Conservation (phyloP, 2,888 invertebrate genomes). For the Thyatira batis region DNA sequence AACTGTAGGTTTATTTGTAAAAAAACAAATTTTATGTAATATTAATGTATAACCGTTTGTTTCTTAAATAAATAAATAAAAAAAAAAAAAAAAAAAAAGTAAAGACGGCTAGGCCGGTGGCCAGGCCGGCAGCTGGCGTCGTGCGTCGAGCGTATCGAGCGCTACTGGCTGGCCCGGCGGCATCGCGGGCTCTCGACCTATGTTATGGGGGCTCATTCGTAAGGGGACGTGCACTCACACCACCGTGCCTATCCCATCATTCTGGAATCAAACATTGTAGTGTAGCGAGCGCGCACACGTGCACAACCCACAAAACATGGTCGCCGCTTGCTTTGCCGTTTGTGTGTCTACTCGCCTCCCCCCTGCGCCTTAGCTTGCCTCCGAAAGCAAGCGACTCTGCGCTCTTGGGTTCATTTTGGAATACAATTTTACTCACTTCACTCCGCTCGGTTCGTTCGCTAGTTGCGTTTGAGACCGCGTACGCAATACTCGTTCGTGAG, state of each 20-base stretch:
- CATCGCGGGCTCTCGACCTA: slow-evolving; percentile 10
- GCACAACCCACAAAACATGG: slow-evolving; percentile 52
- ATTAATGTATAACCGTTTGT: too few species aligned
- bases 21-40: too few species aligned
- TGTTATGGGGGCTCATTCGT: slow-evolving; percentile 24
- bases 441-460: slow-evolving; percentile 45
- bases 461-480: slow-evolving; percentile 64
- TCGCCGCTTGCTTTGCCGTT: slow-evolving; percentile 28
- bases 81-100: too few species aligned
- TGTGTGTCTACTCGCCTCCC: slow-evolving; percentile 28
- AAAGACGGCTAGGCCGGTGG: too few species aligned
- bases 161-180: too few species aligned
- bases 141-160: neutral
- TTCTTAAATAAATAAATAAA: too few species aligned
- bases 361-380: slow-evolving; percentile 42
- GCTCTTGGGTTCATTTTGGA: slow-evolving; percentile 57
- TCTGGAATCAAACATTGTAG: slow-evolving; percentile 42
- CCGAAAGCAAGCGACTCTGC: slow-evolving; percentile 31
- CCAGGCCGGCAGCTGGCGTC: too few species aligned
- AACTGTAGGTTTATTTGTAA: too few species aligned
- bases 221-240: slow-evolving; percentile 55
- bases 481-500: slow-evolving; percentile 44
- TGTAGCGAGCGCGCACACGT: slow-evolving; percentile 52
- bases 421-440: slow-evolving; percentile 51
- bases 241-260: slow-evolving; percentile 27